Percentiles rank a stretch among this genome's conserved stretches.
Evolutionary conservation across 2,113 vertebrate species (phyloP).

Genomic region (Chitala chitala): DNA sequence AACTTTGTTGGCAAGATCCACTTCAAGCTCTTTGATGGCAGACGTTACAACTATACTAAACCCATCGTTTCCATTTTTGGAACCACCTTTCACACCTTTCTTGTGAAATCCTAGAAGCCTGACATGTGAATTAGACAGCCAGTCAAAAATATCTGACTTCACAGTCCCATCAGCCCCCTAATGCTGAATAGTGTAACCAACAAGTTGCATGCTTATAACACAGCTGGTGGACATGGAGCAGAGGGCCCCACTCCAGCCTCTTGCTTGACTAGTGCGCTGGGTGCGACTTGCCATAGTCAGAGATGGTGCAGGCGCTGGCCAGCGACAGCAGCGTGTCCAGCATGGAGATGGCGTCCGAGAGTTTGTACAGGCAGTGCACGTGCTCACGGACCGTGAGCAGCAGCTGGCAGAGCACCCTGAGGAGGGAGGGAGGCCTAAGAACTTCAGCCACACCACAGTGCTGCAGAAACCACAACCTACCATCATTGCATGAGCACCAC

Average conservation of each 20-base stretch:
- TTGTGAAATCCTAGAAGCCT: too few relatives aligned
- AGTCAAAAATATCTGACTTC: neutral
- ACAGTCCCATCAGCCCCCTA: neutral
- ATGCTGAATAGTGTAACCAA: neutral
- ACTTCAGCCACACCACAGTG: neutral
- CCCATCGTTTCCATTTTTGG: too few relatives aligned
- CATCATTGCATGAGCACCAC: too few relatives aligned
- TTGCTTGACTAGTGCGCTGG: conserved; percentile 1
- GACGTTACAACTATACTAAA: too few relatives aligned
- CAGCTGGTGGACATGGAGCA: neutral
- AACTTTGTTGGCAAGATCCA: neutral
- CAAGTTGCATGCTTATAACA: too few relatives aligned
- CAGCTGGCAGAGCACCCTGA: conserved; percentile 84
- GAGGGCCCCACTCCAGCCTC: neutral
- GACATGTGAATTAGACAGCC: neutral
- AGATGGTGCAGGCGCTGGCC: conserved; percentile 84
- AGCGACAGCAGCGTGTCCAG: conserved; percentile 93
- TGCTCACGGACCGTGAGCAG: conserved; percentile 78
- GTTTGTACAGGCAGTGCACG: conserved; percentile 90
- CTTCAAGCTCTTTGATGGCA: too few relatives aligned
- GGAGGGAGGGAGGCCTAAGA: conserved; percentile 19
- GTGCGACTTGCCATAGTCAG: conserved; percentile 77
- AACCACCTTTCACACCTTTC: too few relatives aligned
- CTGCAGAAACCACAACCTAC: too few relatives aligned
- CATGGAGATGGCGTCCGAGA: conserved; percentile 91